Conservation (phyloP, 1,140 invertebrate genomes). For the Chionoecetes opilio region DNA sequence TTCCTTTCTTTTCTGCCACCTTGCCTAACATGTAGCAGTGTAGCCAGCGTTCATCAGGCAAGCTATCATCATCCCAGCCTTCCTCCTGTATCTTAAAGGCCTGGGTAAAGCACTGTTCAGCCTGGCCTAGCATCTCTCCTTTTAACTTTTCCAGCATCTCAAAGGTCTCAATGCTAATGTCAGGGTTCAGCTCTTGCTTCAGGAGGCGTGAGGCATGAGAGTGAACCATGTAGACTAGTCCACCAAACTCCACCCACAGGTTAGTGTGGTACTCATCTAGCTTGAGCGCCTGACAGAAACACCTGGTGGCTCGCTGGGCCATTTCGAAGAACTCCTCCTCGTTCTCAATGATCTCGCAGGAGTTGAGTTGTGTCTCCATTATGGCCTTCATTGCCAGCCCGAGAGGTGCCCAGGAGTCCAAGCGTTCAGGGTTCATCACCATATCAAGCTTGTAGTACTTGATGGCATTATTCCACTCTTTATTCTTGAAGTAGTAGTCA, state of each 20-base stretch:
- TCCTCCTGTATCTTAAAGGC: conserved; percentile 76
- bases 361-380: conserved; percentile 93
- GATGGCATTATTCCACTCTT: conserved; percentile 89
- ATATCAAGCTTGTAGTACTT: conserved; percentile 94
- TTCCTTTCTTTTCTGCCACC: conserved; percentile 92
- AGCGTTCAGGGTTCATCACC: conserved; percentile 89
- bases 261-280: conserved; percentile 89
- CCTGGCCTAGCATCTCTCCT: conserved; percentile 90
- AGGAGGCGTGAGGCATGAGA: conserved; percentile 93
- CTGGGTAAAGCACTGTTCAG: conserved; percentile 89
- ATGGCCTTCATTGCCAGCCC: conserved; percentile 91
- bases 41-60: conserved; percentile 93
- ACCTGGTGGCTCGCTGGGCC: conserved; percentile 89
- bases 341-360: conserved; percentile 84
- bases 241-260: conserved; percentile 95
- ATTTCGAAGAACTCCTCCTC: conserved; percentile 89
- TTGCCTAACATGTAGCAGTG: conserved; percentile 97
- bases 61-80: conserved; percentile 85
- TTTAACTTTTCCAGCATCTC: conserved; percentile 90
- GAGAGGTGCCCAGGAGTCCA: conserved; percentile 96
- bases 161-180: conserved; percentile 90
- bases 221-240: conserved; percentile 93
- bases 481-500: conserved; percentile 96
- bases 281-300: conserved; percentile 91
- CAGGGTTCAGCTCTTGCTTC: conserved; percentile 89